Evolutionary conservation across 1,140 invertebrate genomes (phyloP).

Genomic region (Aphidius ervi): DNA sequence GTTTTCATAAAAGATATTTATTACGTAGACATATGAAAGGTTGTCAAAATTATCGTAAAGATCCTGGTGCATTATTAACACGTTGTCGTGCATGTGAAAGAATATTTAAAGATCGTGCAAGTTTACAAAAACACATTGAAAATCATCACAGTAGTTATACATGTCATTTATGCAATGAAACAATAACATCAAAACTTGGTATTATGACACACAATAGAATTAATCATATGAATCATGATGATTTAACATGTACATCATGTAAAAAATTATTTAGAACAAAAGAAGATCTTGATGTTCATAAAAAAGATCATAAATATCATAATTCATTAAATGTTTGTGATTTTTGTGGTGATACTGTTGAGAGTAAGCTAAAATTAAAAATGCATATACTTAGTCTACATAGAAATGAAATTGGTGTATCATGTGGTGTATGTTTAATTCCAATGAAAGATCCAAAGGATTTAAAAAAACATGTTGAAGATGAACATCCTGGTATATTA

Average conservation of each 20-base stretch:
- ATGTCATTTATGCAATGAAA: slow-evolving; percentile 57
- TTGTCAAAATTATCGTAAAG: slow-evolving; percentile 55
- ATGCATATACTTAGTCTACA: slow-evolving; percentile 59
- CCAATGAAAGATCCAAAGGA: slow-evolving; percentile 57
- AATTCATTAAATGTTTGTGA: slow-evolving; percentile 56
- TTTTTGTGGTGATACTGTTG: slow-evolving; percentile 59
- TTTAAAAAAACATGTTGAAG: slow-evolving; percentile 56
- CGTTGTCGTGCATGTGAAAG: slow-evolving; percentile 56
- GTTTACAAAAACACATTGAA: slow-evolving; percentile 55
- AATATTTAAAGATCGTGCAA: slow-evolving; percentile 58
- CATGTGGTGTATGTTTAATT: slow-evolving; percentile 59
- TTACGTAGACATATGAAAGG: slow-evolving; percentile 58
- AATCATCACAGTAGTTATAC: slow-evolving; percentile 57
- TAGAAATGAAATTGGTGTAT: slow-evolving; percentile 56
- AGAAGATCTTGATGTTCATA: slow-evolving; percentile 55
- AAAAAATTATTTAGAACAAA: slow-evolving; percentile 57
- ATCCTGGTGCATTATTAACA: slow-evolving; percentile 51
- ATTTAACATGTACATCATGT: slow-evolving; percentile 54
- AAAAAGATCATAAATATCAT: slow-evolving; percentile 53
- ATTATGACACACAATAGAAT: slow-evolving; percentile 60
- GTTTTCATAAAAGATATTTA: slow-evolving; percentile 54
- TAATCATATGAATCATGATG: slow-evolving; percentile 56
- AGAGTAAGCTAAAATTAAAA: slow-evolving; percentile 59
- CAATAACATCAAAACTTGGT: slow-evolving; percentile 55
- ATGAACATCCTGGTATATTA: slow-evolving; percentile 52